Base-by-base conservation (phyloP, 1,140 invertebrate species). In the Adoxophyes honmai region DNA sequence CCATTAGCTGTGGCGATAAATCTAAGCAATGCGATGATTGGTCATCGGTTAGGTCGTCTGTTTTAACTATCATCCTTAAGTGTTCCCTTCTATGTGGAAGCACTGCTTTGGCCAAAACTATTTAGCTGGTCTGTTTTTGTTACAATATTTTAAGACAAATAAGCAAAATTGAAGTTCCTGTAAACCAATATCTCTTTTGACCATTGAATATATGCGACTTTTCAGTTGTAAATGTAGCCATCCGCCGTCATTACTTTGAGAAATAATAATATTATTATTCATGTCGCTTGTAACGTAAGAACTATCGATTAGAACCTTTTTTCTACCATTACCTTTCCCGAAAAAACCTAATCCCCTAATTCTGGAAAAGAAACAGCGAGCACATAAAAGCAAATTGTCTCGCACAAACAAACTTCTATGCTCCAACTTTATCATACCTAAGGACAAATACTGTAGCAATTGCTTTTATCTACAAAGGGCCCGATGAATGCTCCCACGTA, bases 401-500 rank as follows among this genome's bases (percentile, higher is more conserved):
- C 6, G 4, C 39, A 11, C 42, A 11, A 21, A 48, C 42, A 48
- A 48, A 48, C 42, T 33, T 48, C 14, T 14, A 11, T 28, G 16
- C 42, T 18, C 39, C 8, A 48, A 48, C 42, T 48, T 48, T 28
- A 28, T 48, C 42, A 48, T 48, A 33, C 42, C 18, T 48, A 11
- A 28, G 16, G 42, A 13, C 18, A 48, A 48, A 48, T 48, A 48
- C 18, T 48, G 18, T 9, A 48, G 21, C 42, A 28, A 13, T 48
- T 48, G 42, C 42, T 28, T 48, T 48, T 48, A 48, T 48, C 42
- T 48, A 28, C 11, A 48, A 48, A 48, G 16, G 42, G 42, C 42
- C 21, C 18, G 42, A 6, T 5, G 42, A 21, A 48, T 48, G 10
- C 8, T 7, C 18, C 42, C 21, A 48, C 42, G 42, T 28, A 28